Conservation (phyloP, 2,113 vertebrate species). For the Colaptes auratus region DNA sequence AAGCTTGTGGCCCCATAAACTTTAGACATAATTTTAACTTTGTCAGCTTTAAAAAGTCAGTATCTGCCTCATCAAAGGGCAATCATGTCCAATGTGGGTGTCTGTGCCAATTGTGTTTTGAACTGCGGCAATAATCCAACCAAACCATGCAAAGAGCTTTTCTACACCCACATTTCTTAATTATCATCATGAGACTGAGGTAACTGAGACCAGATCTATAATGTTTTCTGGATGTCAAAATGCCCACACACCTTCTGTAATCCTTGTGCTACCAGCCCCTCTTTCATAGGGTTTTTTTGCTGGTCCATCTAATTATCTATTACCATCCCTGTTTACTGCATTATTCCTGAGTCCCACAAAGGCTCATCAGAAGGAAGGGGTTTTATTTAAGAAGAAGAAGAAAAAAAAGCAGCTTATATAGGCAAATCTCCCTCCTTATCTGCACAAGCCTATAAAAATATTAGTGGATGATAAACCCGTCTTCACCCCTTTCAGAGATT, state of each 20-base stretch:
- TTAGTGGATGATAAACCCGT: neutral
- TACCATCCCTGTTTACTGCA: conserved; percentile 40
- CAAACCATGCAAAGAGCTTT: conserved; percentile 75
- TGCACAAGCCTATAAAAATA: neutral
- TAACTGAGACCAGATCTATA: conserved; percentile 83
- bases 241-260: conserved; percentile 84
- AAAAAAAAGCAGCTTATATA: conserved; percentile 50
- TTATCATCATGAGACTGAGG: conserved; percentile 84
- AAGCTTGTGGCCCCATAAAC: conserved; percentile 71
- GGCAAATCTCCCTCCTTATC: conserved; percentile 7
- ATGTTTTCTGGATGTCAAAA: conserved; percentile 80
- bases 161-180: conserved; percentile 85
- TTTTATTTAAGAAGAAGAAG: conserved; percentile 52
- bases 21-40: conserved; percentile 80
- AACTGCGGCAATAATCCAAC: conserved; percentile 79
- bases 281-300: conserved; percentile 69
- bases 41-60: conserved; percentile 81
- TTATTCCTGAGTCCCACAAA: conserved; percentile 59
- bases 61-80: conserved; percentile 81
- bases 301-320: conserved; percentile 75
- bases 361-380: conserved; percentile 32
- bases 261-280: conserved; percentile 69
- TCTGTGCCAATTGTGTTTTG: conserved; percentile 81
- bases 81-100: conserved; percentile 79
- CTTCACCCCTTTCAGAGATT: neutral